Evolutionary conservation across 2,113 vertebrate genomes (phyloP).

Genomic region (Hydrochoerus hydrochaeris): DNA sequence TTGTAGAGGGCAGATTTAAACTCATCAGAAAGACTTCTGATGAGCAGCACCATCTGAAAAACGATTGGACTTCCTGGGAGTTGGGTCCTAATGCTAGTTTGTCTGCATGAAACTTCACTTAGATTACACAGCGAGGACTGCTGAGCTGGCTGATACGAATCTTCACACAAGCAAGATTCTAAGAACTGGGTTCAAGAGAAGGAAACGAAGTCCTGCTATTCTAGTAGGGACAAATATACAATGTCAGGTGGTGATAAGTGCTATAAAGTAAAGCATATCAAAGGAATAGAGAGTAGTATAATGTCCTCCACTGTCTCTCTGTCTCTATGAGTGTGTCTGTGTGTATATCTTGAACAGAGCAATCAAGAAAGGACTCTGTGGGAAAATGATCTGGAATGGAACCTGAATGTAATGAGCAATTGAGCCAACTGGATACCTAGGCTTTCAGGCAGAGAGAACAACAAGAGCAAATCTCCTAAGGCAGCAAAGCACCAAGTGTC

Average conservation of each 20-base stretch:
- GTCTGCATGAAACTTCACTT: neutral
- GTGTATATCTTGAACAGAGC: neutral
- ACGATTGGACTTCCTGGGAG: neutral
- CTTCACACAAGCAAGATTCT: neutral
- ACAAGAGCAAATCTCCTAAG: neutral
- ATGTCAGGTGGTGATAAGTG: neutral
- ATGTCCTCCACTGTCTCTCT: neutral
- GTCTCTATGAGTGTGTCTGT: neutral
- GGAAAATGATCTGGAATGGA: neutral
- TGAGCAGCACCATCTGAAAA: neutral
- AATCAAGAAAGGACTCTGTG: neutral
- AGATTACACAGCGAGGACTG: neutral
- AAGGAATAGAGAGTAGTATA: no score
- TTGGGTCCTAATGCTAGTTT: neutral
- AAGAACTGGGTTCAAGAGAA: neutral
- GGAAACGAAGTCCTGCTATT: neutral
- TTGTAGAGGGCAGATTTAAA: neutral
- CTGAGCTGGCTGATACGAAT: neutral
- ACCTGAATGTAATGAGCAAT: neutral
- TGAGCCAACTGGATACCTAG: neutral
- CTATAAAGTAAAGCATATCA: neutral
- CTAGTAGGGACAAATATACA: neutral
- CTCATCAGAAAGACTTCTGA: neutral
- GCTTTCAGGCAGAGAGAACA: conserved; percentile 54
- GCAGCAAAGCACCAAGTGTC: neutral